A percentile compares a stretch with the other conserved stretches of the same genome.
Evolutionary conservation across 2,113 vertebrate genomes (phyloP).

Genomic region (Indicator indicator): DNA sequence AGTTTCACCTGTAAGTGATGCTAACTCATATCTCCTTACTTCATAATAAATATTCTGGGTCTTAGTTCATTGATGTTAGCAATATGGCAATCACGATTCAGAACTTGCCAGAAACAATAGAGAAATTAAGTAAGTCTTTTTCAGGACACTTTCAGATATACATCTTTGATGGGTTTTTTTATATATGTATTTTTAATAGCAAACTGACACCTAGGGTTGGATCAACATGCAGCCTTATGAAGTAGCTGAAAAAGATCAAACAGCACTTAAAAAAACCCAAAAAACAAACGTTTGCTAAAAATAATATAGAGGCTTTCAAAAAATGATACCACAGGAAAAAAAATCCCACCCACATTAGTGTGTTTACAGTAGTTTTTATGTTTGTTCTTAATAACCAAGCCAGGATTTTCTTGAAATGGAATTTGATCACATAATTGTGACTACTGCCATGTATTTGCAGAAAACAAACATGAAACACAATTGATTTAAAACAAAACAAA

Average conservation of each 20-base stretch:
- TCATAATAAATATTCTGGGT: not conserved
- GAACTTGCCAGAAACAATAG: not conserved
- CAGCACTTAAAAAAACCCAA: not conserved
- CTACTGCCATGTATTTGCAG: not conserved
- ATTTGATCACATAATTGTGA: not conserved
- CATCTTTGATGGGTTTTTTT: not conserved
- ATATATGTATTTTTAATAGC: not conserved
- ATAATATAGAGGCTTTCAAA: not conserved
- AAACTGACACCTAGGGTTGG: not conserved
- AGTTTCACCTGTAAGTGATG: not conserved
- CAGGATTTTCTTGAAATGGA: not conserved
- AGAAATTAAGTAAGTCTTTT: not conserved
- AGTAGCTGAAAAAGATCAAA: not conserved
- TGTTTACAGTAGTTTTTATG: not conserved
- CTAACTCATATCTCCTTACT: not conserved
- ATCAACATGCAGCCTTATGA: not conserved
- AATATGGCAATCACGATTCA: not conserved
- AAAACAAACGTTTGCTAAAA: not conserved
- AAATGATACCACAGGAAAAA: not conserved
- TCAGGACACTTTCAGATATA: not conserved
- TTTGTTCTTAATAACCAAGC: not conserved
- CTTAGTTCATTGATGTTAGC: not conserved
- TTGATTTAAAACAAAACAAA: not conserved
- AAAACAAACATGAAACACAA: not conserved
- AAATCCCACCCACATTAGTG: rapidly evolving